These are phyloP conservation scores for Dinoponera quadriceps DNA, from an alignment of 1,140 invertebrate species.

Conservation along the genomic window DNA sequence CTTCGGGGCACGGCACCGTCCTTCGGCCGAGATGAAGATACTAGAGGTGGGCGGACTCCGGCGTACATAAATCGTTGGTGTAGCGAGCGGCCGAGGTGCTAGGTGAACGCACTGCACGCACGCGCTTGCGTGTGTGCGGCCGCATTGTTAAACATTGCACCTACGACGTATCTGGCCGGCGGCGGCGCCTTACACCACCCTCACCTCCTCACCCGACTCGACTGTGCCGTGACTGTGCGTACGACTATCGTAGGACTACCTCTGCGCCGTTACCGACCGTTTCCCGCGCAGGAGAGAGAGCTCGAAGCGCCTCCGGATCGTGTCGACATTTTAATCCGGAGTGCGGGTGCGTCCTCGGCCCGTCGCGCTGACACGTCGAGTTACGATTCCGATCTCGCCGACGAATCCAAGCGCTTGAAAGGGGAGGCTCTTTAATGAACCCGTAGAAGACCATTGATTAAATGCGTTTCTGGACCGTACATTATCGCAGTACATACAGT, in stretches of 20 bases:
- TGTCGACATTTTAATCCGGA: slow-evolving; percentile 17
- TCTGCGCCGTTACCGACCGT: slow-evolving; percentile 31
- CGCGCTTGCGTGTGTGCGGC: slow-evolving; percentile 60
- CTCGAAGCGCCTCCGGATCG: background rate
- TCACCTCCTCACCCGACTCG: slow-evolving; percentile 49
- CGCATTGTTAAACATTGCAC: slow-evolving; percentile 73
- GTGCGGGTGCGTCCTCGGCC: background rate
- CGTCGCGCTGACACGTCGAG: background rate
- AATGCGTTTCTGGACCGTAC: background rate
- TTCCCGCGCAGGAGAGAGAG: slow-evolving; percentile 12
- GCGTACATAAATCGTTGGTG: slow-evolving; percentile 79
- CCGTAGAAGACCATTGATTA: background rate
- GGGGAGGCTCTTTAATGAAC: background rate
- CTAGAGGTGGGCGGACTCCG: slow-evolving; percentile 79
- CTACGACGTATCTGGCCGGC: slow-evolving; percentile 61
- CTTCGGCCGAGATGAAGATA: slow-evolving; percentile 81
- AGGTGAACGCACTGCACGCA: slow-evolving; percentile 74
- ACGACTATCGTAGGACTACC: slow-evolving; percentile 47
- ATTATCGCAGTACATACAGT: background rate
- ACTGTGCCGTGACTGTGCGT: slow-evolving; percentile 20
- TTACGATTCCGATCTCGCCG: background rate
- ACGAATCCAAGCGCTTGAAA: background rate
- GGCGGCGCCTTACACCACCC: slow-evolving; percentile 53
- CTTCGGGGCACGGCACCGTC: slow-evolving; percentile 65
- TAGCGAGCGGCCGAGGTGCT: slow-evolving; percentile 79